phyloP scores from a whole-genome alignment of 2,797 vertebrate genomes.

The Paratrypauchen microcephalus region DNA sequence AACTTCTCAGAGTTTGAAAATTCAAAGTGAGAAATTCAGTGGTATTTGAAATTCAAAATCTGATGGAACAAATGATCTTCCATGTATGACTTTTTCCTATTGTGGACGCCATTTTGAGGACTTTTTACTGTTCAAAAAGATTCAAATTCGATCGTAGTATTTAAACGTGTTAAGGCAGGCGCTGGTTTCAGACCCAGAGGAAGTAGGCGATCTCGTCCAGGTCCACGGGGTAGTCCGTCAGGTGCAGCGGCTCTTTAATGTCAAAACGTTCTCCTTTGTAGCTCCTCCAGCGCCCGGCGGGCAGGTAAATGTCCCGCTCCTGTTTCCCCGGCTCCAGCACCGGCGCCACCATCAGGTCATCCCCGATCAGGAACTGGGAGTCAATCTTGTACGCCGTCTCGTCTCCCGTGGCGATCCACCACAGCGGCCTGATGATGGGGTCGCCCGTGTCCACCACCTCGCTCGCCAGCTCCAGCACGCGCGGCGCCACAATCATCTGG shows the following conservation, averaged over 20 bases:
- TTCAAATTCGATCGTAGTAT: too few species aligned
- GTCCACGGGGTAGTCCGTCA: conserved; percentile 90
- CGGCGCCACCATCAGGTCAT: conserved; percentile 93
- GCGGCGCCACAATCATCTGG: conserved; percentile 88
- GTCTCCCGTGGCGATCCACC: conserved; percentile 94
- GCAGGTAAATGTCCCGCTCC: conserved; percentile 93
- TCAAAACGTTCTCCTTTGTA: conserved; percentile 93
- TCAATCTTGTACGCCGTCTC: conserved; percentile 89
- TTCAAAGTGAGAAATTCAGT: too few species aligned
- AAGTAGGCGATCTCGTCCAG: conserved; percentile 94
- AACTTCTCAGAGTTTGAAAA: too few species aligned
- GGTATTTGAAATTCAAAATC: too few species aligned
- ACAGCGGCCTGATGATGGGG: conserved; percentile 95
- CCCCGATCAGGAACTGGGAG: conserved; percentile 96
- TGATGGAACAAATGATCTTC: too few species aligned
- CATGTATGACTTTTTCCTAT: too few species aligned
- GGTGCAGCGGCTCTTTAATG: conserved; percentile 84
- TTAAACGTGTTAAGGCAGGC: too few species aligned
- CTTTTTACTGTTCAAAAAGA: too few species aligned
- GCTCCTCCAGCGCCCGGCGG: conserved; percentile 89
- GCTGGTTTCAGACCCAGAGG: conserved; percentile 70
- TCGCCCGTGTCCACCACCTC: conserved; percentile 89
- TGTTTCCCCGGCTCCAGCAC: conserved; percentile 93
- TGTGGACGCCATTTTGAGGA: too few species aligned
- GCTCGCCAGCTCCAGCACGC: conserved; percentile 88